A percentile compares a stretch with the other conserved stretches of the same genome.
Conservation (phyloP, 2,888 invertebrate species). For the Eugnorisma glareosa region DNA sequence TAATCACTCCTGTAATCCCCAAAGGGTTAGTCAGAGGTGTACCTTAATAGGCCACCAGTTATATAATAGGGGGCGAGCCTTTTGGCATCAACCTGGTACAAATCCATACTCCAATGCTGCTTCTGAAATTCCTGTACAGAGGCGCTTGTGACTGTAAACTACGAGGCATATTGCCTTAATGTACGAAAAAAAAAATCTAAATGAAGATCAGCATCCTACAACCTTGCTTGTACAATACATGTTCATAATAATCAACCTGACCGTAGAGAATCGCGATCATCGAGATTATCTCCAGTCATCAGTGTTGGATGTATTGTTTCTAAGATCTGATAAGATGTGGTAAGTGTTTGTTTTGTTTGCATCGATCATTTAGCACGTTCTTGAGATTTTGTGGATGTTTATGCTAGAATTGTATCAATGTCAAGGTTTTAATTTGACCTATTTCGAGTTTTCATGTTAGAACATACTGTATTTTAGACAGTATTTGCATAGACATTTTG, state of each 20-base stretch:
- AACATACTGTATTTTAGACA: background rate
- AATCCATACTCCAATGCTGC: background rate
- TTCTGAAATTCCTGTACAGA: background rate
- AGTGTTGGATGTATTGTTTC: conserved; percentile 53
- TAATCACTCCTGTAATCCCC: background rate
- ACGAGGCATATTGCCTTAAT: conserved; percentile 6
- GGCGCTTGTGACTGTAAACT: background rate
- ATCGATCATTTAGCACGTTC: conserved; percentile 29
- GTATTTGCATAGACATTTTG: too few relatives aligned
- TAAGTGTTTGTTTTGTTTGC: conserved; percentile 47
- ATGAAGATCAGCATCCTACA: conserved; percentile 68
- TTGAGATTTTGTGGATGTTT: background rate
- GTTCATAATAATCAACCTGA: conserved; percentile 52
- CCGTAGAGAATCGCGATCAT: conserved; percentile 43
- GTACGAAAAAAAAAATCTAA: conserved; percentile 52
- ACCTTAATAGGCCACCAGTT: background rate
- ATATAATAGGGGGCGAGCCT: background rate
- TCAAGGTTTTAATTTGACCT: conserved; percentile 10
- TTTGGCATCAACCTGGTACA: background rate
- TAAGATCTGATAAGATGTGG: conserved; percentile 38
- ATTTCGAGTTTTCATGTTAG: background rate
- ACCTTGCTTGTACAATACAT: conserved; percentile 62
- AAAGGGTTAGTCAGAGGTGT: background rate
- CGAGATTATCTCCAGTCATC: conserved; percentile 48
- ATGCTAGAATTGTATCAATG: background rate